A percentile compares a stretch with the other conserved stretches of the same genome.
phyloP scores from a whole-genome alignment of 2,888 invertebrate species.

The Nephrotoma appendiculata region DNA sequence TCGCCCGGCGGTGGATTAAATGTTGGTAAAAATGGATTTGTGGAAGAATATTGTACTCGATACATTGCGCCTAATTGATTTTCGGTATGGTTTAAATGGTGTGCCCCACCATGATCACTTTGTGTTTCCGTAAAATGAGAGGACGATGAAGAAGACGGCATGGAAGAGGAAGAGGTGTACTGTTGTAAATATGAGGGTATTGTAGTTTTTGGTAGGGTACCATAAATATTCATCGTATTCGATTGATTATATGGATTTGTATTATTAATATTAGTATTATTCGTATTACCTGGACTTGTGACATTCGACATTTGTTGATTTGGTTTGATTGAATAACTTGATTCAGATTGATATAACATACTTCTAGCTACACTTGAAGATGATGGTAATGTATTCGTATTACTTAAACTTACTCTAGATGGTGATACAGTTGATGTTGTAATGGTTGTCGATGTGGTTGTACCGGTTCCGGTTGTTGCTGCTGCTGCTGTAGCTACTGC shows the following conservation, averaged over 20 bases:
- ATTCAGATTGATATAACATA: slow-evolving; percentile 20
- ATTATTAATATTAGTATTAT: slow-evolving; percentile 2
- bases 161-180: slow-evolving; percentile 12
- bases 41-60: slow-evolving; percentile 33
- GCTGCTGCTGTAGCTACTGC: slow-evolving; percentile 8
- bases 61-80: slow-evolving; percentile 15
- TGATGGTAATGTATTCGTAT: slow-evolving; percentile 16
- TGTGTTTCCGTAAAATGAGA: slow-evolving; percentile 12
- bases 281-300: slow-evolving; percentile 18
- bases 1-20: slow-evolving; percentile 24
- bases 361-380: slow-evolving; percentile 18
- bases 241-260: not conserved
- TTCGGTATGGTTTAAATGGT: slow-evolving; percentile 19
- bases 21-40: slow-evolving; percentile 33
- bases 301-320: slow-evolving; percentile 20
- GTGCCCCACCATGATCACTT: slow-evolving; percentile 17
- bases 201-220: slow-evolving; percentile 28
- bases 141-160: slow-evolving; percentile 20
- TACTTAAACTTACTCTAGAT: slow-evolving; percentile 10
- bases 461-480: slow-evolving; percentile 14
- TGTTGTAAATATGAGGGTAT: slow-evolving; percentile 7
- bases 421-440: slow-evolving; percentile 9
- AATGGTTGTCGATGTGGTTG: slow-evolving; percentile 15
- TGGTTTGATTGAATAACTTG: slow-evolving; percentile 24
- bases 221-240: slow-evolving; percentile 25